Conservation (phyloP, 1,140 invertebrate species). For the Pseudomyrmex cubaensis region DNA sequence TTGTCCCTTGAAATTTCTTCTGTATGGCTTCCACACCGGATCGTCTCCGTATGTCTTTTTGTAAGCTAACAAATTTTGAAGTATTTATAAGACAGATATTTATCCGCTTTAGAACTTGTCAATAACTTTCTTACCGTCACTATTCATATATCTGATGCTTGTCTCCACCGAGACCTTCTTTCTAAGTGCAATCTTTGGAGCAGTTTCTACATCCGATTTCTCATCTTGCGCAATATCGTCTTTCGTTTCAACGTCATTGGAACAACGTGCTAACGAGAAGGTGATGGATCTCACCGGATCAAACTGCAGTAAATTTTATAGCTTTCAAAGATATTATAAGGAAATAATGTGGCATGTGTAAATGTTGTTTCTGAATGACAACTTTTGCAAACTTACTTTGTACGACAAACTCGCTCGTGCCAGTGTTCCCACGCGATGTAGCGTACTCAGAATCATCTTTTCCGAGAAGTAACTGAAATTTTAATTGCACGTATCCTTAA, state of each 20-base stretch:
- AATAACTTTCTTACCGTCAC: conserved; percentile 86
- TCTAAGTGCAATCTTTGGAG: conserved; percentile 88
- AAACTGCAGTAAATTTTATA: conserved; percentile 15
- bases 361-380: not conserved
- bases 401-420: conserved; percentile 5
- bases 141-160: conserved; percentile 94
- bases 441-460: conserved; percentile 14
- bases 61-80: not conserved
- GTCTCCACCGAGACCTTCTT: conserved; percentile 91
- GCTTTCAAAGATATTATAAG: not conserved
- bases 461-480: not conserved
- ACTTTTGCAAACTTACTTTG: conserved; percentile 4
- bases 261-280: conserved; percentile 25
- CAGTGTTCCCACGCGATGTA: conserved; percentile 18
- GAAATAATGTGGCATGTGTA: not conserved
- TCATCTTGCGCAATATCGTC: not conserved
- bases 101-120: not conserved
- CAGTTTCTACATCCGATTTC: conserved; percentile 76
- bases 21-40: conserved; percentile 94
- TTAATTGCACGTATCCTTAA: not conserved
- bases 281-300: conserved; percentile 65
- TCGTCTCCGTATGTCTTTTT: conserved; percentile 91
- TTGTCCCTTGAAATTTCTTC: conserved; percentile 94
- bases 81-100: not conserved
- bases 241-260: not conserved